Conservation (phyloP, 1,140 invertebrate genomes). For the Sycophila sp. region DNA sequence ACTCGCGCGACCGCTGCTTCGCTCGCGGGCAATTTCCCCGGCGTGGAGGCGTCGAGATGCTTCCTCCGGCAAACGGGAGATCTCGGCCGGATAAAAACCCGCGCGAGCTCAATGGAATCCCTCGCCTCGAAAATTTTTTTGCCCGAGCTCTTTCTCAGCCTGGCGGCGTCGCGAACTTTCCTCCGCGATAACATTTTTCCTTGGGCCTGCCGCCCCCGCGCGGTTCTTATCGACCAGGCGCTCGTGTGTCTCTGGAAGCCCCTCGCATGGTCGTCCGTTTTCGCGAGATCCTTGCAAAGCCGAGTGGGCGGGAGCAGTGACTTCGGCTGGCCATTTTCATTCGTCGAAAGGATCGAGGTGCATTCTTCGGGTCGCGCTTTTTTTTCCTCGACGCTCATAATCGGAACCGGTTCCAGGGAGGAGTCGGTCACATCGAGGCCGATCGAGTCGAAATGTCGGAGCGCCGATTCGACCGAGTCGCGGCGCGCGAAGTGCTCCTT, state of each 20-base stretch:
- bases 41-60: background rate
- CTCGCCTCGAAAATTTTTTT: constrained; percentile 9
- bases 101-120: constrained; percentile 34
- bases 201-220: background rate
- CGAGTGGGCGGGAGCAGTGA: background rate
- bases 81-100: background rate
- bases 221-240: constrained; percentile 4
- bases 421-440: constrained; percentile 27
- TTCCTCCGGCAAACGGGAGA: background rate
- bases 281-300: background rate
- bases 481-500: background rate
- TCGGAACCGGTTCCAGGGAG: background rate
- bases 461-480: constrained; percentile 52
- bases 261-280: background rate
- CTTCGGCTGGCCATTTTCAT: background rate
- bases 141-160: background rate
- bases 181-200: background rate
- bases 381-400: too few relatives aligned
- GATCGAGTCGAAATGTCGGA: constrained; percentile 47
- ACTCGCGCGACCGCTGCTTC: constrained; percentile 16
- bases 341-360: too few relatives aligned
- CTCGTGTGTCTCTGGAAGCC: constrained; percentile 12
- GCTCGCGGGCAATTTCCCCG: background rate
- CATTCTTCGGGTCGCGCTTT: too few relatives aligned
- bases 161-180: background rate